Percentiles rank a stretch among this genome's conserved stretches.
phyloP scores from a whole-genome alignment of 2,797 vertebrate species.

The Schizopygopsis pylzovi region DNA sequence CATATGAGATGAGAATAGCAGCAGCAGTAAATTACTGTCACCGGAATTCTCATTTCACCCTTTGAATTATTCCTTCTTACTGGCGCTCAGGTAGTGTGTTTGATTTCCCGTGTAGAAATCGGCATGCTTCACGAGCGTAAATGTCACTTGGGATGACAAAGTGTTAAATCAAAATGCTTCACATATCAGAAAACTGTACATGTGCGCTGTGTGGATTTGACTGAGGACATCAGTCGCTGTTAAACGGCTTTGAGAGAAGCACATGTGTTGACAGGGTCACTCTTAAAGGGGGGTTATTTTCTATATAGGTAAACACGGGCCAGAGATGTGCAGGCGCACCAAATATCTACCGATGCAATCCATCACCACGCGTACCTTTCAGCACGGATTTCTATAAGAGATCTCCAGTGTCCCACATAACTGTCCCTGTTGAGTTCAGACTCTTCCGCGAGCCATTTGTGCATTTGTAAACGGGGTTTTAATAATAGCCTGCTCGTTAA shows the following conservation, averaged over 20 bases:
- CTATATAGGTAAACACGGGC: constrained; percentile 12
- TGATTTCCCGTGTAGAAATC: not conserved
- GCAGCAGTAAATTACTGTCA: constrained; percentile 12
- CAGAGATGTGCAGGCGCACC: constrained; percentile 7
- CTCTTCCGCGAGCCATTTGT: constrained; percentile 55
- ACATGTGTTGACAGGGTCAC: constrained; percentile 39
- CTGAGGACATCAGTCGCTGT: constrained; percentile 33
- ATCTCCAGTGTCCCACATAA: constrained; percentile 49
- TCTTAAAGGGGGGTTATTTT: not conserved
- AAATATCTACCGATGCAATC: constrained; percentile 33
- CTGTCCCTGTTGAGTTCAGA: constrained; percentile 39
- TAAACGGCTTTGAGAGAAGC: constrained; percentile 46
- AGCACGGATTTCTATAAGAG: constrained; percentile 4
- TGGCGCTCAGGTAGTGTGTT: not conserved
- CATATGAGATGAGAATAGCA: constrained; percentile 13
- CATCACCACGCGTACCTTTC: constrained; percentile 32
- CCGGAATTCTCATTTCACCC: not conserved
- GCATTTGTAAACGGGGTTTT: constrained; percentile 61
- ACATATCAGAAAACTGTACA: constrained; percentile 29
- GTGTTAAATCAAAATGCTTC: constrained; percentile 41
- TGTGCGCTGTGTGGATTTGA: not conserved
- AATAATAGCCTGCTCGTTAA: constrained; percentile 74
- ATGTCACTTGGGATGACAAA: constrained; percentile 62
- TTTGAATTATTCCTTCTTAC: constrained; percentile 16
- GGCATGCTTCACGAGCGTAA: constrained; percentile 41